Conservation (phyloP, 2,888 invertebrate genomes). For the Diadromus collaris region DNA sequence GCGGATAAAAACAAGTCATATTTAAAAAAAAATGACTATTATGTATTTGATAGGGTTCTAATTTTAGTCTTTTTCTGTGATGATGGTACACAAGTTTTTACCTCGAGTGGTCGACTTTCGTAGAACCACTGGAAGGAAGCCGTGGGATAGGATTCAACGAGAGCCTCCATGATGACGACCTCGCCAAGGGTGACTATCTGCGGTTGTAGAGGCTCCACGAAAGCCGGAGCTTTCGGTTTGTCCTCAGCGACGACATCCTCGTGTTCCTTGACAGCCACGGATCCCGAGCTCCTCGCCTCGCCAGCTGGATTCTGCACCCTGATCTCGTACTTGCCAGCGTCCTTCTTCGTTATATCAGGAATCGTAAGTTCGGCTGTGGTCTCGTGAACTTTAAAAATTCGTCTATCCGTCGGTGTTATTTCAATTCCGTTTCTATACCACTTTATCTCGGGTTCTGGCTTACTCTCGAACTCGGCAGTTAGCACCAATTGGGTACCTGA, state of each 20-base stretch:
- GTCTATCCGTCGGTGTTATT: conserved; percentile 85
- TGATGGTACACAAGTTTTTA: conserved; percentile 54
- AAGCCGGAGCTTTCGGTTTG: conserved; percentile 86
- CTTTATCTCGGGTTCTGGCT: conserved; percentile 87
- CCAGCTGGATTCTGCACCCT: conserved; percentile 89
- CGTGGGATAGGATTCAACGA: conserved; percentile 88
- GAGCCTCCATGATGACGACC: conserved; percentile 89
- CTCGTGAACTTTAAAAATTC: conserved; percentile 83
- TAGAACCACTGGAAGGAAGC: conserved; percentile 95
- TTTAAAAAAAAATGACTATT: background rate
- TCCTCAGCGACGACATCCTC: conserved; percentile 80
- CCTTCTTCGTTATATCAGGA: conserved; percentile 86
- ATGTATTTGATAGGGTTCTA: too few relatives aligned
- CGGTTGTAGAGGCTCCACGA: conserved; percentile 87
- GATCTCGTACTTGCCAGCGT: conserved; percentile 94
- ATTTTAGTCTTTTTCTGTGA: background rate
- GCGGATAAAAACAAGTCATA: conserved; percentile 32
- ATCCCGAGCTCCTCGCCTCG: conserved; percentile 90
- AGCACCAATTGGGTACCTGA: conserved; percentile 83
- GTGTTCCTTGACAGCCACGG: conserved; percentile 87
- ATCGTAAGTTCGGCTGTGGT: conserved; percentile 86
- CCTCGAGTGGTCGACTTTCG: conserved; percentile 86
- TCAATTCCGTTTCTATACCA: conserved; percentile 94
- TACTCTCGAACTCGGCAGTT: conserved; percentile 87
- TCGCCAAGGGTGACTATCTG: conserved; percentile 87